Base-by-base conservation (phyloP, 2,888 invertebrate species). In the Hyles lineata region DNA sequence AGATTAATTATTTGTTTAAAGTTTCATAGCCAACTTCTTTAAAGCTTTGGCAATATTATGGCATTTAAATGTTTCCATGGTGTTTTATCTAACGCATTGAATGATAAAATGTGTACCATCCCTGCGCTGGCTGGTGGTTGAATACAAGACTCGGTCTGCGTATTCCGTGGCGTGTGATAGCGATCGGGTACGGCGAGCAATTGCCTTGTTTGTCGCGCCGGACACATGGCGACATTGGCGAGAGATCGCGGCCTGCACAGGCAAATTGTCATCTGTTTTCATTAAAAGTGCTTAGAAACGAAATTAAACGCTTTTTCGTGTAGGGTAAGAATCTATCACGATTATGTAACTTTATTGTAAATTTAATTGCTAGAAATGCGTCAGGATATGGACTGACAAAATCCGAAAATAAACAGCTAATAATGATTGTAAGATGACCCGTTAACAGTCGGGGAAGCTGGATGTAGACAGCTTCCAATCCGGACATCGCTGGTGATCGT, bases 191-290 rank as follows among this genome's bases (percentile, higher is more conserved):
- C 81, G 80, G 81, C 84, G 81, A 85, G 89, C 92, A 90, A 91
- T 92, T 91, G 91, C 90, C 92, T 90, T 90, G 92, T 92, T 91
- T 92, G 92, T 91, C 89, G 86, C 87, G 81, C 84, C 82, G 80
- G 79, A 79, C 79, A 82, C 79, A 69, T 23, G 70, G 73, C 70
- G 70, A 43, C 70, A 70, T n/a, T 70, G 15, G 43, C 23, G 62
- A 50, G 50, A 60, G 58, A 77, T 76, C 72, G 75, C 77, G 74
- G 29, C 7, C 59, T 32, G 58, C 29, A 21, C 72, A 74, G 79
- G 78, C 76, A 80, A 73, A 71, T 74, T 74, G 50, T 58, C n/a
- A 67, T 29, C 58, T 21, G 17, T 67, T 25, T 58, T 35, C 50
- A 52, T 21, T 55, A 29, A 73, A 55, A 55, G 7, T 55, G 55